Evolutionary conservation across 2,113 vertebrate genomes (phyloP).

Genomic region (Mastomys coucha): DNA sequence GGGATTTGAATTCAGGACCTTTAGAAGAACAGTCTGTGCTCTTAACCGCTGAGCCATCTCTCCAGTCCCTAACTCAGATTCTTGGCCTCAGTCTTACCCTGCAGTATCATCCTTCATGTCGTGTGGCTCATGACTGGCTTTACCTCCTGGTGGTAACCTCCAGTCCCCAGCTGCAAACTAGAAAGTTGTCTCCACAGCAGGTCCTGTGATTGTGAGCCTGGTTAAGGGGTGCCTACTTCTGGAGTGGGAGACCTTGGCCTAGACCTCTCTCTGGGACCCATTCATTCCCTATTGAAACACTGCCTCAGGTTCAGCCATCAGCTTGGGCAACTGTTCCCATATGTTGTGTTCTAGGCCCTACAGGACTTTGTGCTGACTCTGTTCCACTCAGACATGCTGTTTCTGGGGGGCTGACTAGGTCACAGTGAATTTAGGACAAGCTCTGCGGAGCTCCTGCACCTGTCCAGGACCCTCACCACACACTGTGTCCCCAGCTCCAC

Average conservation of each 20-base stretch:
- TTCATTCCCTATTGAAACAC: neutral
- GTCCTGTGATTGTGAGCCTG: neutral
- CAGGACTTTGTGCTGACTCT: no score
- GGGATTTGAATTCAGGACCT: no score
- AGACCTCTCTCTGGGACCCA: neutral
- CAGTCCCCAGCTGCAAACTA: neutral
- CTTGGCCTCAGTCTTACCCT: neutral
- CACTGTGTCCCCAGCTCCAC: neutral
- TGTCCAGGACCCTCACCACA: neutral
- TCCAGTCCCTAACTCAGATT: neutral
- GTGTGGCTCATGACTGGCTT: neutral
- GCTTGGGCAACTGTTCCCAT: neutral
- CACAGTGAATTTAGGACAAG: neutral
- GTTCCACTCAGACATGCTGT: neutral
- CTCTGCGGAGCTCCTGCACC: neutral
- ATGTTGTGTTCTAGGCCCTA: neutral
- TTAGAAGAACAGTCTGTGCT: no score
- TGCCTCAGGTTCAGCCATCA: neutral
- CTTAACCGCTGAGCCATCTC: no score
- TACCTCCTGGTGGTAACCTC: neutral
- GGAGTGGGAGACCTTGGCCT: neutral
- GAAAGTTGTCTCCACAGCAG: no score
- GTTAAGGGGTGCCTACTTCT: neutral
- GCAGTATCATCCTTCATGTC: fast-evolving
- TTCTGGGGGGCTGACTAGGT: neutral